Base-by-base conservation (phyloP, 2,113 vertebrate genomes). In the Sylvilagus bachmani region DNA sequence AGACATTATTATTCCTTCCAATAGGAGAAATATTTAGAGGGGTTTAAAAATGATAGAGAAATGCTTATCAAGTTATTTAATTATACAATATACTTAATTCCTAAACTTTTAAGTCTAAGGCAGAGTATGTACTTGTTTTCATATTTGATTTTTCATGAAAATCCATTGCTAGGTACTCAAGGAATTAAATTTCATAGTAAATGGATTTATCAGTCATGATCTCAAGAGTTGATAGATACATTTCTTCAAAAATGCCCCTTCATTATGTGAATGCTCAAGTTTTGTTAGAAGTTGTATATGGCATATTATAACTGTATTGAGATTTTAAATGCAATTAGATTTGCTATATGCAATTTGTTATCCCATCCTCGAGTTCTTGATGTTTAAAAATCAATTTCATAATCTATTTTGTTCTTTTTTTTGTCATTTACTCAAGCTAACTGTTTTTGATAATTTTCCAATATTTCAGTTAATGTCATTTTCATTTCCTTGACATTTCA, bases 401-500 rank as follows among this genome's bases (percentile, higher is more conserved):
- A 62, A 62, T 71, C 69, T 75, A 11, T 66, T 71, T 87, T 87
- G 66, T 19, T 78, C 2, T 61, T 55, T 0, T 71, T 78, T 73
- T 88, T 29, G 29, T 31, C 67, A 24, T 66, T 95, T 67, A n/a
- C 11, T 70, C 6, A 31, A 62, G 80, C 7, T 80, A 91, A 84
- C 38, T 77, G 11, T 24, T 61, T 80, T 86, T 69, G 29, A 67
- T 62, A 31, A 4, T 2, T 79, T 81, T n/a, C 2, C 27, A 81
- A 7, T 69, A 16, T 70, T 90, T 80, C 31, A 89, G 19, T 1
- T 74, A 82, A 86, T 64, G 10, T 36, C 14, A 44, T 89, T 91
- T 31, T 89, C 75, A 64, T 21, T 94, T 95, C 36, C 10, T 55
- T 87, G 61, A 90, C 3, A 9, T 96, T 97, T 67, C 75, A 19